A percentile compares a stretch with the other conserved stretches of the same genome.
Evolutionary conservation across 2,113 vertebrate genomes (phyloP).

Genomic region (Phaethon lepturus): DNA sequence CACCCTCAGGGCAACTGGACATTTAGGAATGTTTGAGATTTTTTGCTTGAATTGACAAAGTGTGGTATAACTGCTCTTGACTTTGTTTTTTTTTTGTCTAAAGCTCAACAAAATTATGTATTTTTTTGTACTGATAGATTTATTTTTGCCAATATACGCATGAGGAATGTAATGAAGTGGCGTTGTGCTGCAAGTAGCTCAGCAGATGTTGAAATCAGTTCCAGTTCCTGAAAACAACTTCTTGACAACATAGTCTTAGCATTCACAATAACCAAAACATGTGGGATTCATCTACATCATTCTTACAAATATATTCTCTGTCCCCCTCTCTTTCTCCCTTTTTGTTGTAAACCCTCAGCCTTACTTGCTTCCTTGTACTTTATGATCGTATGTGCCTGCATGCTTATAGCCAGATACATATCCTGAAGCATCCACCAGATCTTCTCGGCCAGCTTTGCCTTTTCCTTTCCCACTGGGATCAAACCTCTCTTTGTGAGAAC

Average conservation of each 20-base stretch:
- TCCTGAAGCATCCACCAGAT: conserved; percentile 90
- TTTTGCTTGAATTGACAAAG: conserved; percentile 12
- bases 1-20: not conserved
- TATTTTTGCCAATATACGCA: conserved; percentile 55
- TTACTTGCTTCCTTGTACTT: conserved; percentile 86
- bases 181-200: conserved; percentile 58
- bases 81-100: not conserved
- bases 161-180: conserved; percentile 80
- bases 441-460: conserved; percentile 92
- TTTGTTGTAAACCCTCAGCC: not conserved
- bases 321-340: not conserved
- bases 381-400: conserved; percentile 92
- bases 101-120: not conserved
- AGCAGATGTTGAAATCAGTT: conserved; percentile 69
- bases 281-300: conserved; percentile 49
- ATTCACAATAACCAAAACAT: conserved; percentile 54
- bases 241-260: conserved; percentile 55
- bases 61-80: not conserved
- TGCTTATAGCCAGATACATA: conserved; percentile 97
- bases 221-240: conserved; percentile 70
- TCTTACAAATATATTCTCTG: conserved; percentile 39
- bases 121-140: not conserved
- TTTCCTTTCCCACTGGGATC: conserved; percentile 90
- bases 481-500: conserved; percentile 96
- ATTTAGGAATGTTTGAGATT: conserved; percentile 64